These are phyloP conservation scores for Sesia apiformis DNA, from an alignment of 2,888 invertebrate genomes.

Conservation along the genomic window DNA sequence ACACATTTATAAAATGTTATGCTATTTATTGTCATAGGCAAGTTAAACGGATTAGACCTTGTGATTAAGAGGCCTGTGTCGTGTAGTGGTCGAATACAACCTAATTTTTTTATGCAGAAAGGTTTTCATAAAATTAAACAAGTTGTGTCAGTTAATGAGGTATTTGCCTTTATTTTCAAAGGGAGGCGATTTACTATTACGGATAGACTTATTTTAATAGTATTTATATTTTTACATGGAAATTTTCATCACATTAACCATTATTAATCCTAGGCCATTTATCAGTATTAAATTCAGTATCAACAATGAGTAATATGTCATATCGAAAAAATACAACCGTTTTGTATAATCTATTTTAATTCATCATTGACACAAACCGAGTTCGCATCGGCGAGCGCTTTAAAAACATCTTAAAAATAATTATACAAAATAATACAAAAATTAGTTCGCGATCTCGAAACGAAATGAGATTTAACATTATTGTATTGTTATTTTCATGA, in stretches of 20 bases:
- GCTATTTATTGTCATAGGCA: no score
- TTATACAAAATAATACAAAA: slow-evolving; percentile 74
- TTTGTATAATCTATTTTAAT: slow-evolving; percentile 55
- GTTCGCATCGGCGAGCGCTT: slow-evolving; percentile 39
- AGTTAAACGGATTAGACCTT: no score
- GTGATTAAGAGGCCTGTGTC: no score
- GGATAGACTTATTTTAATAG: slow-evolving; percentile 66
- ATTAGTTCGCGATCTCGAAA: slow-evolving; percentile 48
- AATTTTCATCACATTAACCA: slow-evolving; percentile 70
- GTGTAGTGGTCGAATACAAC: no score
- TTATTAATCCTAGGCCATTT: slow-evolving; percentile 66
- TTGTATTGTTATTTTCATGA: slow-evolving; percentile 51
- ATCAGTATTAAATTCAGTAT: slow-evolving; percentile 61
- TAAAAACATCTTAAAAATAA: slow-evolving; percentile 69
- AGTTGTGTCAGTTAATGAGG: slow-evolving; percentile 61
- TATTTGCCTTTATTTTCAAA: slow-evolving; percentile 70
- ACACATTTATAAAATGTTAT: no score
- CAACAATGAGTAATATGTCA: slow-evolving; percentile 59
- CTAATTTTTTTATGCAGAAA: no score
- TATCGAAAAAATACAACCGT: slow-evolving; percentile 69
- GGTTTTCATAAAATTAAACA: slow-evolving; percentile 26
- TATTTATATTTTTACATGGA: slow-evolving; percentile 75
- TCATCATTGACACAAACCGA: slow-evolving; percentile 42
- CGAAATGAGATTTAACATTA: slow-evolving; percentile 62
- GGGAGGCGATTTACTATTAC: slow-evolving; percentile 71